These are phyloP conservation scores for Drosophila demipolita DNA, from an alignment of 2,888 invertebrate species.

Conservation along the genomic window DNA sequence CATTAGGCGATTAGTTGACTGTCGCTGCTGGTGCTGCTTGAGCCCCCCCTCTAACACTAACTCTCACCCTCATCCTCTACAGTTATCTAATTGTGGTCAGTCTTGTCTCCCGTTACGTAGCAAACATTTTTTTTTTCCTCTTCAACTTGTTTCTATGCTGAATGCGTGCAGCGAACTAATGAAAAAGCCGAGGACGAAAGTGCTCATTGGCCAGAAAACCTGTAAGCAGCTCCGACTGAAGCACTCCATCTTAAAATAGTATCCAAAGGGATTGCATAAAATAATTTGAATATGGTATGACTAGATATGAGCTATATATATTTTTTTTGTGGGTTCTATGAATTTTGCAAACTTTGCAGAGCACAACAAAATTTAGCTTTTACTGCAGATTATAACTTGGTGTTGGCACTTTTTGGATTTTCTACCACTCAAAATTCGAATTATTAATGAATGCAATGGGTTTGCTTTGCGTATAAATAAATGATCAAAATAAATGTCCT, in stretches of 20 bases:
- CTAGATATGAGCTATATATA: too few species aligned
- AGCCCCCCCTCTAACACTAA: not conserved
- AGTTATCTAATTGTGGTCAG: constrained; percentile 14
- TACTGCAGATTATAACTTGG: not conserved
- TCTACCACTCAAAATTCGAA: not conserved
- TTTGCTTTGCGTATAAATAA: not conserved
- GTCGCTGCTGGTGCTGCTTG: too few species aligned
- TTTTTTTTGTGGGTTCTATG: not conserved
- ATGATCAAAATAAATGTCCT: not conserved
- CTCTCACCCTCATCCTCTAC: not conserved
- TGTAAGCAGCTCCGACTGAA: not conserved
- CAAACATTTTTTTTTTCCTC: not conserved
- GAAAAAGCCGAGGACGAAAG: not conserved
- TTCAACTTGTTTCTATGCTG: constrained; percentile 5
- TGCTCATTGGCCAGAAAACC: not conserved
- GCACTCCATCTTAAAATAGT: not conserved
- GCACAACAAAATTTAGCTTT: not conserved
- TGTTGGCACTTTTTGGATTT: not conserved
- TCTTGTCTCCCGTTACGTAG: constrained; percentile 13
- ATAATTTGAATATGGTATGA: not conserved
- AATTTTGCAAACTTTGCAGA: not conserved
- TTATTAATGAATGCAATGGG: not conserved
- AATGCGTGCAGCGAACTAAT: constrained; percentile 20
- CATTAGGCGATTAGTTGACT: constrained; percentile 82
- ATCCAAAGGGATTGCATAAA: not conserved